A percentile compares a stretch with the other conserved stretches of the same genome.
These are phyloP conservation scores for Belgica antarctica DNA, from an alignment of 2,888 invertebrate species.

Conservation along the genomic window DNA sequence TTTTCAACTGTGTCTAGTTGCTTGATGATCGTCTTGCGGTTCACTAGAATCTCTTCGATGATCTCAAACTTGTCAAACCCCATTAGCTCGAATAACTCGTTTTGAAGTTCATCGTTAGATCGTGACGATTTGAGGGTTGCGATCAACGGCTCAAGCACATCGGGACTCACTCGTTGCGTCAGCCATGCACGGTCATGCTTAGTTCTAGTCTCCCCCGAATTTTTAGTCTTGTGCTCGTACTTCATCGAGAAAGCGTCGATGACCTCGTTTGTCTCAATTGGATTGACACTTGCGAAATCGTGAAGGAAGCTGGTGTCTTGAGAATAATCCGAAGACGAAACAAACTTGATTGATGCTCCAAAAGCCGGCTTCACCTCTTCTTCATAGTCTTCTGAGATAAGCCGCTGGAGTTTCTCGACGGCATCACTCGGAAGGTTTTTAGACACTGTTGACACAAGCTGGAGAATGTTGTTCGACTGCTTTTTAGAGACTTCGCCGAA, in stretches of 20 bases:
- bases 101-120: constrained; percentile 69
- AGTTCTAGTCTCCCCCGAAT: neutral
- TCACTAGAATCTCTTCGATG: constrained; percentile 65
- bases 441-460: constrained; percentile 58
- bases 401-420: constrained; percentile 55
- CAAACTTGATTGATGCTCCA: constrained; percentile 45
- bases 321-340: constrained; percentile 31
- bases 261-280: neutral
- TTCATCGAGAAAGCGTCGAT: constrained; percentile 40
- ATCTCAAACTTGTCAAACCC: constrained; percentile 84
- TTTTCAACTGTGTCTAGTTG: constrained; percentile 51
- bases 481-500: constrained; percentile 61
- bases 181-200: constrained; percentile 61
- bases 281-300: constrained; percentile 40
- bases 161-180: constrained; percentile 59
- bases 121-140: constrained; percentile 62
- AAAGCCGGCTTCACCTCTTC: constrained; percentile 27
- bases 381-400: constrained; percentile 46
- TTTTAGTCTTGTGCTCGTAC: constrained; percentile 8
- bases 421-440: constrained; percentile 57
- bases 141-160: constrained; percentile 62
- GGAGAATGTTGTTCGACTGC: constrained; percentile 59
- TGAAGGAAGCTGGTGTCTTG: constrained; percentile 43
- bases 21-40: constrained; percentile 60
- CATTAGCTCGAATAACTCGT: constrained; percentile 82